Evolutionary conservation across 2,888 invertebrate genomes (phyloP).

Genomic region (Venustoraphidia nigricollis): DNA sequence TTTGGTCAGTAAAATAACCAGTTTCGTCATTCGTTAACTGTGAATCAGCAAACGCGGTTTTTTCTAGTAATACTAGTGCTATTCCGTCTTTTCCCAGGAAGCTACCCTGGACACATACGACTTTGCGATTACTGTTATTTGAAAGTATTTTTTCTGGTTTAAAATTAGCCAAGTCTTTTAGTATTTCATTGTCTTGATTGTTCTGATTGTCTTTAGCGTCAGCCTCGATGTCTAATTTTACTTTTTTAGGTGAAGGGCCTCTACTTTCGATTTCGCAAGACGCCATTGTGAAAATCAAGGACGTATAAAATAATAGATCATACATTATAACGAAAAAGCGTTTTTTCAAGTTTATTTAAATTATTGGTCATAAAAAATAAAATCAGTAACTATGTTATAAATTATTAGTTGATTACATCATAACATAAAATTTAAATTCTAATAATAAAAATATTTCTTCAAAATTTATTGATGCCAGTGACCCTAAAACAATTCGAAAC

Average conservation of each 20-base stretch:
- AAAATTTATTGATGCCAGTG: no score
- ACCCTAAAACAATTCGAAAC: no score
- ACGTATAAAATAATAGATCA: no score
- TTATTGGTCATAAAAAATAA: no score
- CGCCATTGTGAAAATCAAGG: no score
- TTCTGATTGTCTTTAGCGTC: slow-evolving; percentile 11
- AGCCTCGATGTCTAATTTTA: slow-evolving; percentile 26
- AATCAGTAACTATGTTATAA: no score
- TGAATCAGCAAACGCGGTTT: slow-evolving; percentile 59
- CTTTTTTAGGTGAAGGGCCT: slow-evolving; percentile 28
- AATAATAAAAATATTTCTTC: no score
- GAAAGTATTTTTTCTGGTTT: slow-evolving; percentile 47
- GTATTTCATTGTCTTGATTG: slow-evolving; percentile 18
- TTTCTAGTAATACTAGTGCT: slow-evolving; percentile 66
- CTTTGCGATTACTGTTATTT: slow-evolving; percentile 58
- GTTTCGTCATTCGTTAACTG: slow-evolving; percentile 32
- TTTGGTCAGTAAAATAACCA: slow-evolving; percentile 46
- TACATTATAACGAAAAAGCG: no score
- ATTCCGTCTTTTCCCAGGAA: slow-evolving; percentile 44
- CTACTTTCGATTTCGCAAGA: slow-evolving; percentile 9
- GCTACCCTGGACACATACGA: slow-evolving; percentile 51
- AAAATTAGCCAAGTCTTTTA: slow-evolving; percentile 46
- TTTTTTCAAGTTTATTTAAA: no score
- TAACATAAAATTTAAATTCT: no score
- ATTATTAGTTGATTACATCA: no score